Conservation (phyloP, 2,888 invertebrate species). For the Mermis nigrescens region DNA sequence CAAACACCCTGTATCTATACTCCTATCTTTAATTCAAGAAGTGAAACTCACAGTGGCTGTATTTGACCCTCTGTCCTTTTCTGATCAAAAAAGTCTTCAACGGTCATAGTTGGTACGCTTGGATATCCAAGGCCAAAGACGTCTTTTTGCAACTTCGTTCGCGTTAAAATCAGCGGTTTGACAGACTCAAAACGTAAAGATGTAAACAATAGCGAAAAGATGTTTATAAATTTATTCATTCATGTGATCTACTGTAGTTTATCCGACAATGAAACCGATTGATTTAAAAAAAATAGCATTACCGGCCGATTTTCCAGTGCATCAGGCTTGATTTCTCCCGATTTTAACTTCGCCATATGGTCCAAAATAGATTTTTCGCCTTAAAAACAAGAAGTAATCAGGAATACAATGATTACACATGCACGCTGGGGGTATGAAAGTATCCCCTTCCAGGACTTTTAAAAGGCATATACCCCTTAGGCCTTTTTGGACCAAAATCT, state of each 20-base stretch:
- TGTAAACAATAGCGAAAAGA: background rate
- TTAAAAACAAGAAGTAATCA: too few relatives aligned
- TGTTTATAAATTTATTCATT: background rate
- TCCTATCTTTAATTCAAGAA: too few relatives aligned
- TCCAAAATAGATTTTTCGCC: background rate
- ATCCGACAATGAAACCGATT: too few relatives aligned
- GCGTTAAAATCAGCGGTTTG: slow-evolving; percentile 8
- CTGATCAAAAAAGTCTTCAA: slow-evolving; percentile 8
- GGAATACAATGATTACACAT: too few relatives aligned
- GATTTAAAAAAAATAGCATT: background rate
- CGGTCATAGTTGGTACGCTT: slow-evolving; percentile 5
- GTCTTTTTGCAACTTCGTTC: slow-evolving; percentile 1
- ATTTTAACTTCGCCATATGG: background rate
- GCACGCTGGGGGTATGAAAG: too few relatives aligned
- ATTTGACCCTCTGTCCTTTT: slow-evolving; percentile 1
- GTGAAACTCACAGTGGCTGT: background rate
- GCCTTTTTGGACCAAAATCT: too few relatives aligned
- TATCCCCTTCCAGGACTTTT: too few relatives aligned
- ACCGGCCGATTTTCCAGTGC: background rate
- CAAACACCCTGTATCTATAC: too few relatives aligned
- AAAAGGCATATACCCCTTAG: too few relatives aligned
- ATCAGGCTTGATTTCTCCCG: background rate
- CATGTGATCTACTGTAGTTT: background rate
- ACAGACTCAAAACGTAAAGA: background rate
- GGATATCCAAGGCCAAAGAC: slow-evolving; percentile 9